phyloP scores from a whole-genome alignment of 2,113 vertebrate genomes.

The Oncorhynchus masou region DNA sequence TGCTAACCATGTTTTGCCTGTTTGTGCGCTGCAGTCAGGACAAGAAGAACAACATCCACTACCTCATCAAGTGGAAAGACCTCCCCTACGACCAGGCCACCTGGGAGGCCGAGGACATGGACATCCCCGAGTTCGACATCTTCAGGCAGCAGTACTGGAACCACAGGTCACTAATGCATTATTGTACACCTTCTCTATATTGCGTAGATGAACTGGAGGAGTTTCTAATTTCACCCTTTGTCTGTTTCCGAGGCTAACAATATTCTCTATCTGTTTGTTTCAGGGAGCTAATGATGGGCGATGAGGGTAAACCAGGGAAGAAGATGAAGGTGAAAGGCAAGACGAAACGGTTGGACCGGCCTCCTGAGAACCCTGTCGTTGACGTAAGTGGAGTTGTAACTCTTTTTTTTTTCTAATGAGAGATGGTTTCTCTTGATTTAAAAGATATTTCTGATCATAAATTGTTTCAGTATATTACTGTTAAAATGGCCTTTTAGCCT shows the following conservation, averaged over 20 bases:
- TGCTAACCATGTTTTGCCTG: too few species aligned
- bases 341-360: constrained; percentile 84
- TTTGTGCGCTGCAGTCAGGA: constrained; percentile 77
- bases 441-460: too few species aligned
- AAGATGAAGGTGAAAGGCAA: constrained; percentile 89
- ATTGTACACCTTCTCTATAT: too few species aligned
- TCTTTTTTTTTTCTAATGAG: too few species aligned
- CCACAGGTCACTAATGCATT: constrained; percentile 78
- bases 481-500: too few species aligned
- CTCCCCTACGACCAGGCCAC: constrained; percentile 91
- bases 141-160: constrained; percentile 93
- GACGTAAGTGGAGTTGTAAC: constrained; percentile 78
- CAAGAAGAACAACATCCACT: constrained; percentile 93
- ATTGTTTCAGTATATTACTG: too few species aligned
- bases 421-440: too few species aligned
- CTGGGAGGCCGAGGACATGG: constrained; percentile 95
- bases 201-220: too few species aligned
- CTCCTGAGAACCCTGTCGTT: constrained; percentile 91
- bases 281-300: constrained; percentile 86
- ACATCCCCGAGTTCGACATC: constrained; percentile 86
- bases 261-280: background rate
- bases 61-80: constrained; percentile 96
- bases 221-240: background rate
- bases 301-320: constrained; percentile 92
- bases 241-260: too few species aligned